Evolutionary conservation across 1,140 invertebrate species (phyloP), one percentile per base, ranked within the genome.

Genomic region (Formica exsecta): DNA sequence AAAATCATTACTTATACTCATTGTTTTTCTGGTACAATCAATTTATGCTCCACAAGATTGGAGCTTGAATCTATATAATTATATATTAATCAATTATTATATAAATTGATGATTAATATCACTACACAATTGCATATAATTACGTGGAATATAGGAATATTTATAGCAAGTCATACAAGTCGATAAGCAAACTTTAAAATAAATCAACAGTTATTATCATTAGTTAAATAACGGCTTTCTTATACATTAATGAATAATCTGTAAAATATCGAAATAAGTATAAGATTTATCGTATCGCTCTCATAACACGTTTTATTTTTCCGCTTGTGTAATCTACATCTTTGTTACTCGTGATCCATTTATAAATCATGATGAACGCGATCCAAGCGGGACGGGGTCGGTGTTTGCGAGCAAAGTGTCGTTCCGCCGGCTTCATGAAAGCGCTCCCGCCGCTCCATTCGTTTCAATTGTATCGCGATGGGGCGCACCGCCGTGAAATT

Each of bases 401-500:
- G 36, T 59, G 54, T 32, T 59, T 29, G 59, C 73, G 73, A 41
- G 81, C 64, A 59, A 86, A 80, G 84, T 68, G 74, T 85, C 83
- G 83, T 79, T 59, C 54, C 32, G 75, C 19, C 75, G 54, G 79
- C 79, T 74, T 73, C 48, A 66, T 84, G n/a, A 84, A n/a, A 85
- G 57, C 80, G 48, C 70, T 66, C 81, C 86, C 65, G 44, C 86
- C 51, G 81, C 44, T 87, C 86, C 66, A 41, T 87, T 85, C 75
- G 86, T 83, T 83, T 81, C 85, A 76, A 86, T 88, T 57, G 87
- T 81, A 71, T 64, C 87, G 62, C 85, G 68, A 61, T 83, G 66
- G 85, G 85, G 85, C 54, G 87, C 74, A 68, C 61, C 59, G 66
- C 68, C 85, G 76, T 88, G 85, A 86, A 87, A 87, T 87, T 87